Base-by-base conservation (phyloP, 2,888 invertebrate species). In the Cerastoderma edule region DNA sequence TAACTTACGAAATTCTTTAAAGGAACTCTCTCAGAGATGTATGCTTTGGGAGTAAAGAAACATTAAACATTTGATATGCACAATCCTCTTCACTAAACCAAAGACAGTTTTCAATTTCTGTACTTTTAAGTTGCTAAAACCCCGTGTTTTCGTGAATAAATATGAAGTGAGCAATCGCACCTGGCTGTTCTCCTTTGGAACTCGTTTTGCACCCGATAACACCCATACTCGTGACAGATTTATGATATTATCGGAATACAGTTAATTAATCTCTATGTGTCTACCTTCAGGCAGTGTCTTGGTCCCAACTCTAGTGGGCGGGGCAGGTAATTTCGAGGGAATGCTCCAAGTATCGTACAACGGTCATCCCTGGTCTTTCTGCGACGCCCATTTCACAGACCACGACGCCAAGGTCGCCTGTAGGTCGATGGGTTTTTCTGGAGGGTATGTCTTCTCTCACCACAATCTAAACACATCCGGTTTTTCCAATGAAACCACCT, bases 291-390 rank as follows among this genome's bases (percentile, higher is more conserved):
- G 30, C 56, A n/a, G 32, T n/a, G 32, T 30, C 6, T 19, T 27
- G 1, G 19, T 32, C 10, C 56, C 56, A 16, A 22, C 60, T 5
- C 39, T 78, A 13, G 39, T 74, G 10, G 78, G 78, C 16, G 78
- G 78, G 5, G 22, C 44, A 10, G 78, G 78, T 3, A 78, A 78
- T 27, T 74, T 39, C 50, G 78, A 78, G 44, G 78, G 78, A 27
- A 65, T 30, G 13, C 57, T 68, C 1, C 27, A 68, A 24, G 32
- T 46, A 22, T 28, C n/a, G 13, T 35, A 39, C n/a, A 39, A 50
- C 19, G 71, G 74, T 2, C 60, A 24, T 24, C n/a, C 22, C 2
- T 39, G 39, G 16, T 48, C 70, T 1, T 30, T 78, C 8, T 78
- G 78, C 44, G 74, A 78, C 65, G 24, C 24, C 28, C 35, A 67